These are phyloP conservation scores for Meghimatium bilineatum DNA, from an alignment of 2,888 invertebrate species.

Conservation along the genomic window DNA sequence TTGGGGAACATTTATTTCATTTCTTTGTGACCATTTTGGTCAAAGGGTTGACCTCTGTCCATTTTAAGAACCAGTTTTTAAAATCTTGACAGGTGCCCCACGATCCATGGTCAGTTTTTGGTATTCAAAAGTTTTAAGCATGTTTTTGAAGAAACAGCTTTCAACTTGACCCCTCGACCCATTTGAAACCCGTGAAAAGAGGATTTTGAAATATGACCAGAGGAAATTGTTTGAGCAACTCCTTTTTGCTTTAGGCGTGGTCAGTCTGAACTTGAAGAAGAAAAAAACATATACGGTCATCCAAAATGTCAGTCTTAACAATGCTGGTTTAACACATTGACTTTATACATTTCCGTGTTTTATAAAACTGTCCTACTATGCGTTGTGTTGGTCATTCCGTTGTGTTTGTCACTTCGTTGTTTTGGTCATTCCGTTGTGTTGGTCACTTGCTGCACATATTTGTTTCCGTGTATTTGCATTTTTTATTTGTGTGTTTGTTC, in stretches of 20 bases:
- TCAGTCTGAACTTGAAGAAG: conserved; percentile 2
- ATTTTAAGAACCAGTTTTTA: conserved; percentile 37
- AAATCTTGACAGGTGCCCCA: conserved; percentile 49
- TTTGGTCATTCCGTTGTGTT: no score
- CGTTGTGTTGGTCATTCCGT: no score
- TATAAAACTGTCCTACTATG: no score
- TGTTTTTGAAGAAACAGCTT: conserved; percentile 44
- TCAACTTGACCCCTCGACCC: conserved; percentile 37
- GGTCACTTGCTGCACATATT: background rate
- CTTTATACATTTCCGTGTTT: no score
- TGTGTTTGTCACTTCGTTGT: no score
- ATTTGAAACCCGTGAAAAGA: conserved; percentile 28
- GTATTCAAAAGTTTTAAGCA: conserved; percentile 35
- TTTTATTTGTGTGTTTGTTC: background rate
- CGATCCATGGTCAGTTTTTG: conserved; percentile 42
- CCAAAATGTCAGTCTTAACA: background rate
- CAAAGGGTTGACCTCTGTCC: conserved; percentile 41
- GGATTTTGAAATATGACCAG: conserved; percentile 39
- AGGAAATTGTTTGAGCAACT: background rate
- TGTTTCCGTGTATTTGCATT: background rate
- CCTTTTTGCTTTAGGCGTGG: background rate
- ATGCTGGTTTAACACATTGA: background rate
- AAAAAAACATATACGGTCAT: background rate
- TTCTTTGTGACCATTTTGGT: conserved; percentile 35
- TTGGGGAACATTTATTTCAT: conserved; percentile 22